Evolutionary conservation across 2,888 invertebrate species (phyloP).

Genomic region (Antheraea yamamai): DNA sequence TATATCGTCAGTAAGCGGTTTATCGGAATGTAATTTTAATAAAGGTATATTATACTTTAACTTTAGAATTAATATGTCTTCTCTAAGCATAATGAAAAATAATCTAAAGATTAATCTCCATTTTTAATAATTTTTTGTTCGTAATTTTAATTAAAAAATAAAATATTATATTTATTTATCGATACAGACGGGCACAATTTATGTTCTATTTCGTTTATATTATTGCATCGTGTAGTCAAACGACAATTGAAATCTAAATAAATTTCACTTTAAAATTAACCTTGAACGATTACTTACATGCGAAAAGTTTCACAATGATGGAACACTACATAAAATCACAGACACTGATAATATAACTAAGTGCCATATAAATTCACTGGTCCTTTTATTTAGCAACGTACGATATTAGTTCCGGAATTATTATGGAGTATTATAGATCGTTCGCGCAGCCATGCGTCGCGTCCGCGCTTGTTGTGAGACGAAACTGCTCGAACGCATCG

Average conservation of each 20-base stretch:
- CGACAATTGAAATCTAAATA: conserved; percentile 2
- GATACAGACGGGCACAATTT: neutral
- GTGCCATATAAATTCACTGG: neutral
- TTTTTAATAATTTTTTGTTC: neutral
- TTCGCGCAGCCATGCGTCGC: conserved; percentile 22
- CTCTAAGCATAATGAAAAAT: neutral
- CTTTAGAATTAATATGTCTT: neutral
- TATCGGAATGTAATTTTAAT: neutral
- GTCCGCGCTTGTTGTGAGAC: conserved; percentile 48
- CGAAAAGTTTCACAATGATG: neutral
- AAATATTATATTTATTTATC: neutral
- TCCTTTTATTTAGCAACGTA: neutral
- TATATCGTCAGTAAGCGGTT: too few relatives aligned
- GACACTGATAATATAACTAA: neutral
- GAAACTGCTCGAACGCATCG: conserved; percentile 38
- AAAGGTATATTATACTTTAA: neutral
- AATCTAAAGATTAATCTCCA: neutral
- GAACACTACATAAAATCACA: neutral
- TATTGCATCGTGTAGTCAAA: conserved; percentile 4
- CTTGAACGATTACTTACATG: conserved; percentile 24
- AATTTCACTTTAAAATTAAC: conserved; percentile 22
- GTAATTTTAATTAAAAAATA: neutral
- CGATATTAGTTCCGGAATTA: neutral
- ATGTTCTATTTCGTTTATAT: conserved; percentile 15
- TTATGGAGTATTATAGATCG: neutral